A percentile compares a stretch with the other conserved stretches of the same genome.
phyloP scores from a whole-genome alignment of 2,797 vertebrate species.

The Pangasius macronema region DNA sequence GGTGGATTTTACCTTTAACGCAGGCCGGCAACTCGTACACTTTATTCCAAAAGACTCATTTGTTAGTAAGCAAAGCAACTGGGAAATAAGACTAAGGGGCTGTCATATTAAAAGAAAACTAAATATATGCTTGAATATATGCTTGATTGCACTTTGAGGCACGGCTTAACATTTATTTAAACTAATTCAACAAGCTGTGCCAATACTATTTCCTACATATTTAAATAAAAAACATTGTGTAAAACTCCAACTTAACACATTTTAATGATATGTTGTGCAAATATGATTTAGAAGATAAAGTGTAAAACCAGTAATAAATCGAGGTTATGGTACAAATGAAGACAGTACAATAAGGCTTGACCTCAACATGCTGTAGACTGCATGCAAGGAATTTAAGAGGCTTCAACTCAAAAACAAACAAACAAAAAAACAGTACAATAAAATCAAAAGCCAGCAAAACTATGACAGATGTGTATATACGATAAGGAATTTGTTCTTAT shows the following conservation, averaged over 20 bases:
- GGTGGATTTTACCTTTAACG: neutral
- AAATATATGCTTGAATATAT: neutral
- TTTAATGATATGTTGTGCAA: conserved; percentile 38
- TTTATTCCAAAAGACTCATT: neutral
- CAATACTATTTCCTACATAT: neutral
- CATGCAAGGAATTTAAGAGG: conserved; percentile 28
- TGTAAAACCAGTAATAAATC: conserved; percentile 27
- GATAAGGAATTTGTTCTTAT: conserved; percentile 28
- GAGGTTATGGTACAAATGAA: conserved; percentile 33
- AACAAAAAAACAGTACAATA: conserved; percentile 18
- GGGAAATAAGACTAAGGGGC: neutral
- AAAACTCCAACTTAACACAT: neutral
- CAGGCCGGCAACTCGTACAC: neutral
- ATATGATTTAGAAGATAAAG: conserved; percentile 21
- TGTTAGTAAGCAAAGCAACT: neutral
- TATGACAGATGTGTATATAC: neutral
- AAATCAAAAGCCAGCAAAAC: conserved; percentile 27
- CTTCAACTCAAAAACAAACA: conserved; percentile 18
- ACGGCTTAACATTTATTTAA: neutral
- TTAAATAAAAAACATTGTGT: conserved; percentile 1
- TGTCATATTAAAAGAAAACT: neutral
- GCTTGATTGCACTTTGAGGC: neutral
- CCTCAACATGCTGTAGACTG: conserved; percentile 9
- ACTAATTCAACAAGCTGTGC: neutral
- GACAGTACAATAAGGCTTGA: conserved; percentile 35